These are phyloP conservation scores for Megaceryle maxima DNA, from an alignment of 2,113 vertebrate species.

Conservation along the genomic window DNA sequence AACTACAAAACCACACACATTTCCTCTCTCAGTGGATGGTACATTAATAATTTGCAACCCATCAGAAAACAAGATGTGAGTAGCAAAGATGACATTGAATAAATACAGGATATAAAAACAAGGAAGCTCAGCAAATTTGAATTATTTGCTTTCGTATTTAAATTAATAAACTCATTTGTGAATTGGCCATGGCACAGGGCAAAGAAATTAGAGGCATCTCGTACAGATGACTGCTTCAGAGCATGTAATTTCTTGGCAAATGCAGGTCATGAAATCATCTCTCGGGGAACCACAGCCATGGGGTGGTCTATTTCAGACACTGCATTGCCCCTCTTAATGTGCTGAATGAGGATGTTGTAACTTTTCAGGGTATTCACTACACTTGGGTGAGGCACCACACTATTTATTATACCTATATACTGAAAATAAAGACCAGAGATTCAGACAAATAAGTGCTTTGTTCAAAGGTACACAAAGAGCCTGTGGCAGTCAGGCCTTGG, in stretches of 20 bases:
- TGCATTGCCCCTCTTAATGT: background rate
- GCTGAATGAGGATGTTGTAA: background rate
- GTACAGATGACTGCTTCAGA: background rate
- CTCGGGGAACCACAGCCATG: background rate
- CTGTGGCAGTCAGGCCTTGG: background rate
- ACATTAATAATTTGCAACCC: background rate
- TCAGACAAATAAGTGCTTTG: background rate
- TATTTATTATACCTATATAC: background rate
- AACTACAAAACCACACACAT: background rate
- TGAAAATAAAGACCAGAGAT: background rate
- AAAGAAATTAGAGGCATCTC: conserved; percentile 14
- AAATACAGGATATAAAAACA: background rate
- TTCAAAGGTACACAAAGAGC: background rate
- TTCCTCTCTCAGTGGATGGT: background rate
- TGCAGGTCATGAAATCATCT: background rate
- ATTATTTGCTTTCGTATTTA: conserved; percentile 30
- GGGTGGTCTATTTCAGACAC: background rate
- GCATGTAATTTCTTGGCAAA: background rate
- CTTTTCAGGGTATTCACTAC: background rate
- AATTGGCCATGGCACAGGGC: conserved; percentile 6
- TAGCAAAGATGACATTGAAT: background rate
- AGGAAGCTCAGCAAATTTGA: conserved; percentile 37
- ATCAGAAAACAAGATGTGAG: background rate
- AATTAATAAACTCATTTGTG: conserved; percentile 56
- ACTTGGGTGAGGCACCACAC: background rate